Conservation (phyloP, 2,797 vertebrate species). For the Pseudopleuronectes americanus region DNA sequence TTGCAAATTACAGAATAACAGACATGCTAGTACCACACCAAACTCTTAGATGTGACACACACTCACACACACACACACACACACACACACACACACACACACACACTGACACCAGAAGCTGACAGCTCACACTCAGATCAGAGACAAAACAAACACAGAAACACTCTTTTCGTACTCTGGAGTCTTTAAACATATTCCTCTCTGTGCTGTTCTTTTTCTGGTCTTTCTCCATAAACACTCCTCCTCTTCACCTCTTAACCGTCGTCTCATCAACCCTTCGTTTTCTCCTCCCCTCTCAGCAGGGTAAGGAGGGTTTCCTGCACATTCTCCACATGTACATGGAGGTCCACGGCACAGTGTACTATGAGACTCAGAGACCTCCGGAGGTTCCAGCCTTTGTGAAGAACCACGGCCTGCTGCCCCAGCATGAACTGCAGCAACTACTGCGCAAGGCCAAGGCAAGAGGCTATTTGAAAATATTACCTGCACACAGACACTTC, state of each 20-base stretch:
- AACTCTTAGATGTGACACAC: slow-evolving; percentile 1
- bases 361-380: slow-evolving; percentile 94
- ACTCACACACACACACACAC: no score
- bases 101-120: background rate
- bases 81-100: background rate
- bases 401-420: slow-evolving; percentile 95
- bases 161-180: background rate
- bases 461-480: slow-evolving; percentile 32
- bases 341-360: slow-evolving; percentile 97
- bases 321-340: slow-evolving; percentile 94
- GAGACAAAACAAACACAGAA: slow-evolving; percentile 5
- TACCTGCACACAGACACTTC: background rate
- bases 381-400: slow-evolving; percentile 95
- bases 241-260: background rate
- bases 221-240: background rate
- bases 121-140: slow-evolving; percentile 6
- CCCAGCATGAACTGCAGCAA: slow-evolving; percentile 96
- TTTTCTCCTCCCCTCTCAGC: slow-evolving; percentile 45
- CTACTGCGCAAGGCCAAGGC: slow-evolving; percentile 96
- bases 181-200: slow-evolving; percentile 4
- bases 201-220: background rate
- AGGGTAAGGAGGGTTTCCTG: slow-evolving; percentile 96
- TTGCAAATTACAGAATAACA: no score
- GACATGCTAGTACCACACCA: no score
- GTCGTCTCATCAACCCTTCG: slow-evolving; percentile 18